Evolutionary conservation across 2,888 invertebrate species (phyloP).

Genomic region (Scaptomyza parva): DNA sequence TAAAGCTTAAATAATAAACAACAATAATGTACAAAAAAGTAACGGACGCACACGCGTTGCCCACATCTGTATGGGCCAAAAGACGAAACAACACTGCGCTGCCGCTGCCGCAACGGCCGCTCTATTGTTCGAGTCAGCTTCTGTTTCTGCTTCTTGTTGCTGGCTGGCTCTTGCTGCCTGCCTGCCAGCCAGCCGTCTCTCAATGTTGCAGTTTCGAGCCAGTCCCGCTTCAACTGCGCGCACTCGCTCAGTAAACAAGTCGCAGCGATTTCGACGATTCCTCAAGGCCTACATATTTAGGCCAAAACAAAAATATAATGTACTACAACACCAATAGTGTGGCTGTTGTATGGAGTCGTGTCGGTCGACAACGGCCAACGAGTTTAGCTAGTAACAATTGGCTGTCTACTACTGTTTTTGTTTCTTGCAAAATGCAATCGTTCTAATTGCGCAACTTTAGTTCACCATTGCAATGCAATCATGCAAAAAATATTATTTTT

Average conservation of each 20-base stretch:
- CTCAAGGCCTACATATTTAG: conserved; percentile 80
- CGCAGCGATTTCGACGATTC: conserved; percentile 80
- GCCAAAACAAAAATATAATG: conserved; percentile 65
- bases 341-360: conserved; percentile 32
- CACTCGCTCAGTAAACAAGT: conserved; percentile 76
- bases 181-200: conserved; percentile 34
- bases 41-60: conserved; percentile 77
- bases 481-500: conserved; percentile 40
- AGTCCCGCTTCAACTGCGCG: conserved; percentile 66
- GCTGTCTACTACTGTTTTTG: conserved; percentile 46
- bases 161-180: conserved; percentile 15
- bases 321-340: conserved; percentile 55
- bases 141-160: conserved; percentile 12
- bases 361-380: conserved; percentile 39
- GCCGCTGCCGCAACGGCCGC: conserved; percentile 58
- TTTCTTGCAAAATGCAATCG: conserved; percentile 68
- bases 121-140: conserved; percentile 46
- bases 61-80: conserved; percentile 78
- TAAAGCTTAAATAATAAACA: conserved; percentile 74
- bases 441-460: conserved; percentile 70
- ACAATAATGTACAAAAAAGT: conserved; percentile 66
- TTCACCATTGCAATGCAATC: conserved; percentile 39
- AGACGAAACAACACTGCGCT: conserved; percentile 73
- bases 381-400: conserved; percentile 59
- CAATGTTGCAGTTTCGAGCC: conserved; percentile 55